Percentiles rank a stretch among this genome's conserved stretches.
These are phyloP conservation scores for Meandrusa payeni DNA, from an alignment of 2,888 invertebrate genomes.

Conservation along the genomic window DNA sequence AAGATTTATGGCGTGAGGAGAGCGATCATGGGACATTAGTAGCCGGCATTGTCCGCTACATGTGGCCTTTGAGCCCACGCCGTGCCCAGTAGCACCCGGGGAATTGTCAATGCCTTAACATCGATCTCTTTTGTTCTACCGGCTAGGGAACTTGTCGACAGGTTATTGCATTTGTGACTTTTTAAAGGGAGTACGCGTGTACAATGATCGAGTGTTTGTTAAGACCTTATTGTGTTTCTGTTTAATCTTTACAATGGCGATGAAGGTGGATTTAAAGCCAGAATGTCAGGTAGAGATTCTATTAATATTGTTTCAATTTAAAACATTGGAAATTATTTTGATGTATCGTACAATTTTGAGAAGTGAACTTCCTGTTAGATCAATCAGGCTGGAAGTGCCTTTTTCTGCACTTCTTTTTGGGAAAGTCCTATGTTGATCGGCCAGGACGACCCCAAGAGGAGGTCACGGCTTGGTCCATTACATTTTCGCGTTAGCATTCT, in stretches of 20 bases:
- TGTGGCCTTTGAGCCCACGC: slow-evolving; percentile 51
- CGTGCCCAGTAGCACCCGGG: slow-evolving; percentile 45
- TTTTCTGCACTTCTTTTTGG: too few relatives aligned
- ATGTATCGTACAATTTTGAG: too few relatives aligned
- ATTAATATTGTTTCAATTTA: too few relatives aligned
- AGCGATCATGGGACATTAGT: slow-evolving; percentile 77
- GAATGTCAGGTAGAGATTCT: too few relatives aligned
- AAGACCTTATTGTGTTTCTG: neutral
- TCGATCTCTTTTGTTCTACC: slow-evolving; percentile 55
- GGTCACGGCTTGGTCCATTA: too few relatives aligned
- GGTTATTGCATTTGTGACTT: slow-evolving; percentile 47
- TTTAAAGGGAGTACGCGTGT: slow-evolving; percentile 10
- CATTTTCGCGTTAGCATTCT: too few relatives aligned
- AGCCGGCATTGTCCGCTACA: slow-evolving; percentile 63
- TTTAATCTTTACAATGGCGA: slow-evolving; percentile 1
- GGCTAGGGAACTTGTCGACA: slow-evolving; percentile 73
- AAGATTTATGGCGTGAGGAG: slow-evolving; percentile 70
- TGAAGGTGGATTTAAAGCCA: too few relatives aligned
- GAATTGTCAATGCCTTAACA: slow-evolving; percentile 23
- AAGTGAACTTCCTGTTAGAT: too few relatives aligned
- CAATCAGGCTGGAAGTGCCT: too few relatives aligned
- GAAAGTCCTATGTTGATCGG: too few relatives aligned
- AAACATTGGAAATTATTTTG: too few relatives aligned
- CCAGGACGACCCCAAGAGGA: too few relatives aligned
- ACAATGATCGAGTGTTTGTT: slow-evolving; percentile 7